Evolutionary conservation across 2,113 vertebrate genomes (phyloP).

Genomic region (Lanius ludovicianus): DNA sequence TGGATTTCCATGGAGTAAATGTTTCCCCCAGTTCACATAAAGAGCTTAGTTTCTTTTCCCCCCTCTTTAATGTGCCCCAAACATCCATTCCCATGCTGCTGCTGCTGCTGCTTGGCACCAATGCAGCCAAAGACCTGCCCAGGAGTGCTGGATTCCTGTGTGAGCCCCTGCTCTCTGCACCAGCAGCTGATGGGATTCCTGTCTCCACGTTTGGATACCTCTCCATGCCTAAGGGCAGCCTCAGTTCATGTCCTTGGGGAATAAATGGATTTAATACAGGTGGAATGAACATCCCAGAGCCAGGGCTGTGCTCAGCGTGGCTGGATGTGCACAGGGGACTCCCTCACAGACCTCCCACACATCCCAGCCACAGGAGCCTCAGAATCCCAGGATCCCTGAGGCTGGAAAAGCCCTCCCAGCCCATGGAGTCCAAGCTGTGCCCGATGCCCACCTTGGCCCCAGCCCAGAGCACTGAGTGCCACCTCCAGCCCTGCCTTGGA

Average conservation of each 20-base stretch:
- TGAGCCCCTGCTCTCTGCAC: not conserved
- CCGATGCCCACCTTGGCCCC: not conserved
- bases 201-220: not conserved
- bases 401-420: not conserved
- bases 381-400: rapidly evolving
- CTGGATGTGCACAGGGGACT: rapidly evolving
- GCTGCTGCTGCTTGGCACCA: not conserved
- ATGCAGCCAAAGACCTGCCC: not conserved
- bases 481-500: not conserved
- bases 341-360: rapidly evolving
- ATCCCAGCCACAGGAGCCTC: not conserved
- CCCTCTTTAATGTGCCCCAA: not conserved
- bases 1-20: not conserved
- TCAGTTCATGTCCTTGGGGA: not conserved
- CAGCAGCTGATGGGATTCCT: not conserved
- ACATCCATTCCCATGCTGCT: not conserved
- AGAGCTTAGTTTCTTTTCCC: not conserved
- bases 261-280: not conserved
- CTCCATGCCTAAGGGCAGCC: not conserved
- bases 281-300: not conserved
- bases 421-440: not conserved
- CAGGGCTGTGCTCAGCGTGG: too few species aligned
- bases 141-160: not conserved
- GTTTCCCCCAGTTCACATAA: not conserved
- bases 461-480: not conserved